phyloP scores from a whole-genome alignment of 2,888 invertebrate species.

The Chymomyza amoena region DNA sequence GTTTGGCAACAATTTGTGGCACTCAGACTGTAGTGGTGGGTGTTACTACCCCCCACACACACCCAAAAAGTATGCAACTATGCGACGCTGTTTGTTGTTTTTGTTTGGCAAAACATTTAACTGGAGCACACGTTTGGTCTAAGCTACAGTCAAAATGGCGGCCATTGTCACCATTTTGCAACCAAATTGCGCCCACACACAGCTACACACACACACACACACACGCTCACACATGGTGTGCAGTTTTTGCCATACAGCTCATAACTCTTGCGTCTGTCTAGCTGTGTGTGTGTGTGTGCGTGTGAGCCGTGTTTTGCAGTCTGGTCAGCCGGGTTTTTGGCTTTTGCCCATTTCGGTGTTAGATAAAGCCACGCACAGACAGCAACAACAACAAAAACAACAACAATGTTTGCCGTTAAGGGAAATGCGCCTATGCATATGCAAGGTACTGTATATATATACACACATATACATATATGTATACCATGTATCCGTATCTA shows the following conservation, averaged over 20 bases:
- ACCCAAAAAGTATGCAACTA: neutral
- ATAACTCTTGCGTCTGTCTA: conserved; percentile 42
- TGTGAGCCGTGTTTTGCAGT: neutral
- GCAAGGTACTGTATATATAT: neutral
- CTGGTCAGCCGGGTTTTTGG: neutral
- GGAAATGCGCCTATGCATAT: conserved; percentile 25
- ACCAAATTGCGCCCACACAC: conserved; percentile 21
- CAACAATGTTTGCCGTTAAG: neutral
- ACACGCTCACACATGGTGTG: conserved; percentile 7
- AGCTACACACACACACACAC: conserved; percentile 2
- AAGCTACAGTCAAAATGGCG: conserved; percentile 55
- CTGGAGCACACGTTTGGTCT: conserved; percentile 33
- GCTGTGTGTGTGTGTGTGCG: neutral
- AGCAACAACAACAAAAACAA: conserved; percentile 15
- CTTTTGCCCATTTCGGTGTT: conserved; percentile 46
- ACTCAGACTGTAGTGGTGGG: conserved; percentile 6
- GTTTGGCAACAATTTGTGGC: conserved; percentile 10
- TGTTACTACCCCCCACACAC: neutral
- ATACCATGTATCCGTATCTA: conserved; percentile 10
- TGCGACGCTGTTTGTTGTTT: neutral
- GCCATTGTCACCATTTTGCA: conserved; percentile 68
- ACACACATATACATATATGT: neutral
- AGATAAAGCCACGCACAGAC: conserved; percentile 51
- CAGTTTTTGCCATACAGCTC: neutral
- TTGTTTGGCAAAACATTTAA: conserved; percentile 30